Evolutionary conservation across 2,797 vertebrate species (phyloP), one percentile per base, ranked within the genome.

Genomic region (Sibirionetta formosa): DNA sequence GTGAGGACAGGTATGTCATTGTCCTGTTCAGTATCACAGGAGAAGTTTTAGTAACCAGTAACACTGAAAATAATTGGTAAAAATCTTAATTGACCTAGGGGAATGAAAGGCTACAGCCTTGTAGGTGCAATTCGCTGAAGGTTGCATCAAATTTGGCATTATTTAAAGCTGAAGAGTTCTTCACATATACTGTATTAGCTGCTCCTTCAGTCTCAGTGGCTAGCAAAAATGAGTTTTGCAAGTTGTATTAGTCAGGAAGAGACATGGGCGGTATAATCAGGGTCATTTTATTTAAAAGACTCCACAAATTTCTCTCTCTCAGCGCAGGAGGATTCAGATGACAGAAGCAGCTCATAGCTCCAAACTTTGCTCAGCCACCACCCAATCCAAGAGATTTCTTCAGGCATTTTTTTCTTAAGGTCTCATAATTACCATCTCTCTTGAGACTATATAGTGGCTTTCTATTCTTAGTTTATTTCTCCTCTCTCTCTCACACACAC

Each of bases 381-480:
- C 68, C 60, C 88, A 76, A 61, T 44, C 66, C 60, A 82, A 86
- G 42, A 78, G 56, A 77, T 92, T 87, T 85, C 86, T 89, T 88
- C 38, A 77, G 83, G 77, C 38, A 27, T 53, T 58, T 75, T 71
- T 70, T 36, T 1, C 70, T 70, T 79, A 65, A 82, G 40, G 79
- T 95, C 86, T 92, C 68, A 51, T 75, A 87, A 85, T 93, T 90
- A 85, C 68, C 48, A 82, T 7, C 71, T 91, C 88, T 72, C 88
- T 84, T 64, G 90, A 82, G 86, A 95, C 92, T 88, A 81, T 75
- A 61, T 63, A 91, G 93, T 80, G 53, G 70, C 51, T 94, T 96
- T 96, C 93, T 96, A 93, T 96, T 97, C 90, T 92, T 97, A 92
- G 90, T n/a, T 29, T 85, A 57, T 90, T 88, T 86, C 48, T 83